Conservation (phyloP, 2,797 vertebrate species). For the Microctenopoma lineatum region DNA sequence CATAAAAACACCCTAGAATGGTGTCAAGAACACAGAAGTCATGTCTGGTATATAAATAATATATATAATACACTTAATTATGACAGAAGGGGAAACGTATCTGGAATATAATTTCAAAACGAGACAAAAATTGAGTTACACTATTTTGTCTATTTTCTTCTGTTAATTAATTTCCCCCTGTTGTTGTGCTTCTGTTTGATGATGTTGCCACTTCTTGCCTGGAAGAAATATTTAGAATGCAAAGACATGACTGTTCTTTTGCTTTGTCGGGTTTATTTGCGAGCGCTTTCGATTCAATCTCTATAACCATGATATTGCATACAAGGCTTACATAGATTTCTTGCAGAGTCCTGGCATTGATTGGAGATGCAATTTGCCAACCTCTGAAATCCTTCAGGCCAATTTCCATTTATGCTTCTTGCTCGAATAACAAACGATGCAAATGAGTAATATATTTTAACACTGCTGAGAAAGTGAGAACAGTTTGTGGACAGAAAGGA, state of each 20-base stretch:
- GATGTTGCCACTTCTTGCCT: conserved; percentile 36
- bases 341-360: conserved; percentile 68
- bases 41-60: conserved; percentile 63
- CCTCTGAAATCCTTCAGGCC: conserved; percentile 69
- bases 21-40: conserved; percentile 48
- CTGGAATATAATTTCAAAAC: conserved; percentile 55
- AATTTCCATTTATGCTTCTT: conserved; percentile 64
- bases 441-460: conserved; percentile 59
- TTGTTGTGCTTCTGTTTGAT: conserved; percentile 51
- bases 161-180: conserved; percentile 57
- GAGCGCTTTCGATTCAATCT: conserved; percentile 60
- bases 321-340: conserved; percentile 73
- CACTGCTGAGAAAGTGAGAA: conserved; percentile 22
- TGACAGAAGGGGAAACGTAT: conserved; percentile 57
- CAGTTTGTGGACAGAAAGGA: conserved; percentile 26
- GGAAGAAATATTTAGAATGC: conserved; percentile 67
- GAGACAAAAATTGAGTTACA: conserved; percentile 37
- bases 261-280: conserved; percentile 63
- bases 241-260: conserved; percentile 66
- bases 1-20: conserved; percentile 52
- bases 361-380: conserved; percentile 74
- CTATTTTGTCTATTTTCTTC: conserved; percentile 18
- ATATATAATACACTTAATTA: conserved; percentile 58
- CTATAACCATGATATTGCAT: conserved; percentile 78
- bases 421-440: conserved; percentile 58